phyloP scores from a whole-genome alignment of 2,113 vertebrate genomes.

The Poecile atricapillus region DNA sequence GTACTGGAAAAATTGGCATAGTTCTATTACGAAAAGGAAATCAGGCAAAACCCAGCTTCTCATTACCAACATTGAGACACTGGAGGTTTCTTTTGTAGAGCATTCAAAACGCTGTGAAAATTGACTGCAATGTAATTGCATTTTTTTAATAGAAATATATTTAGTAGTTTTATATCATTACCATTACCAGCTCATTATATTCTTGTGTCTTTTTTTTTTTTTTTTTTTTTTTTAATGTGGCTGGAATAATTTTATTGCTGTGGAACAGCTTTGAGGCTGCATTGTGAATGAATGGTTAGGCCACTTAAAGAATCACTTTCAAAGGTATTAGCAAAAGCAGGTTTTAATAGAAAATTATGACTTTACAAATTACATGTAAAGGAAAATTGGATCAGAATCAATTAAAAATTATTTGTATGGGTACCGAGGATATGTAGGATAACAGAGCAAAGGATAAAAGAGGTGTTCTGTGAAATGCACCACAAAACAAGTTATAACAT shows the following conservation, averaged over 20 bases:
- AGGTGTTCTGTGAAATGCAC: background rate
- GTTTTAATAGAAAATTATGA: background rate
- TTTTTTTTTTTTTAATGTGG: background rate
- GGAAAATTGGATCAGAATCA: background rate
- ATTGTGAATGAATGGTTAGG: background rate
- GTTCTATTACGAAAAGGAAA: background rate
- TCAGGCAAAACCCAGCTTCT: background rate
- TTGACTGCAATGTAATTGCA: background rate
- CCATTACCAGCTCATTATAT: accelerated
- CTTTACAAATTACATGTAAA: background rate
- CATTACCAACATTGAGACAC: background rate
- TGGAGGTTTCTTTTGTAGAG: background rate
- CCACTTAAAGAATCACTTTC: background rate
- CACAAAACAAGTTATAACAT: background rate
- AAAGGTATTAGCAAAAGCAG: background rate
- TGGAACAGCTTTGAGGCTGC: background rate
- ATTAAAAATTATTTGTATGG: background rate
- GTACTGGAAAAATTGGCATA: background rate
- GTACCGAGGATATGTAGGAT: accelerated
- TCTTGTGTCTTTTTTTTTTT: background rate
- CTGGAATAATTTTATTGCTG: background rate
- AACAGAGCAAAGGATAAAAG: background rate
- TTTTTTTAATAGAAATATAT: background rate
- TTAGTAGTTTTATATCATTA: background rate
- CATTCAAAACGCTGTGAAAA: background rate